Base-by-base conservation (phyloP, 2,797 vertebrate genomes). In the Sebastes trivittatus region DNA sequence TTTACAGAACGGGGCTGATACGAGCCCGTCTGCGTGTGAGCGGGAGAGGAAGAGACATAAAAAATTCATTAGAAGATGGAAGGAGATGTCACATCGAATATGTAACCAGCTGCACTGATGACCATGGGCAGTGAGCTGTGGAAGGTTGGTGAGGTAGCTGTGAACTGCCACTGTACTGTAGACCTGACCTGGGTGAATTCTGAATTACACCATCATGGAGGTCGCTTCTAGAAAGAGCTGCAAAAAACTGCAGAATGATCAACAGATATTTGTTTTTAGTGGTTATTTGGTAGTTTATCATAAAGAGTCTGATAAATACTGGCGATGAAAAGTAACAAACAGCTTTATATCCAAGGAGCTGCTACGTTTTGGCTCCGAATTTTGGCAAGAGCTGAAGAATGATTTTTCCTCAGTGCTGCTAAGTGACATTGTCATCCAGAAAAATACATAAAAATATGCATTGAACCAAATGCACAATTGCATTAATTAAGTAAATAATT, bases 51-150 rank as follows among this genome's bases (percentile, higher is more conserved):
- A 88, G 85, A 80, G 65, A 83, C 88, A 95, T 96, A 91, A 96
- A 96, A 96, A 95, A 96, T 96, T 93, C 91, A 96, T 95, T 90
- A 87, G 90, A 77, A 91, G 87, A 95, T 94, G 93, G 95, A 95
- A 94, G 91, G 82, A 95, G 92, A 95, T 93, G 96, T 96, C 95
- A 95, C 90, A 95, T 93, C 82, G 79, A 88, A 95, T 95, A 91
- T 93, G 93, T 90, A 92, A 90, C 91, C 89, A 78, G 94, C 89
- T 90, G 88, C 89, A 86, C 75, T 94, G 93, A 95, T 82, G 92
- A 81, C 85, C 72, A 77, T 49, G 78, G 85, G 83, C 75, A 92
- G 86, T 92, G 90, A 94, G 88, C 88, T 80, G 83, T 87, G 82
- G 62, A 54, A 91, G 80, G 87, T 14, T 63, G 80, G 74, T 68